A percentile compares a stretch with the other conserved stretches of the same genome.
Conservation (phyloP, 1,140 invertebrate genomes). For the Cherax destructor region DNA sequence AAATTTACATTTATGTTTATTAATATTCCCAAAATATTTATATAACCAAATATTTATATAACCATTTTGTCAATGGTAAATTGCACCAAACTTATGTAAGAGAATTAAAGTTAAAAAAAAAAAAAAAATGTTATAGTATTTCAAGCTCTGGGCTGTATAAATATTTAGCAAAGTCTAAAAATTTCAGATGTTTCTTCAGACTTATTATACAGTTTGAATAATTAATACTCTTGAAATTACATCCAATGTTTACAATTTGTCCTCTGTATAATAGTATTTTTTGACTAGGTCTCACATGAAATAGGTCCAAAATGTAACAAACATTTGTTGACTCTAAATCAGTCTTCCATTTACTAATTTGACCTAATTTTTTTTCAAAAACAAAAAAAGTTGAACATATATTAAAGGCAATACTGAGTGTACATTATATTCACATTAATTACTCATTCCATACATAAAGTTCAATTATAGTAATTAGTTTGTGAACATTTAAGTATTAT, state of each 20-base stretch:
- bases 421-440: slow-evolving; percentile 24
- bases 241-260: too few species aligned
- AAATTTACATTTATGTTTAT: neutral
- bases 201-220: too few species aligned
- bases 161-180: neutral
- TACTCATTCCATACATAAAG: slow-evolving; percentile 12
- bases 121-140: neutral
- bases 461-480: slow-evolving; percentile 30
- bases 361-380: too few species aligned
- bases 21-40: neutral
- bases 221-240: too few species aligned
- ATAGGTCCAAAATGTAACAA: too few species aligned
- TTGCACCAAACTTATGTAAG: neutral
- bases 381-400: neutral
- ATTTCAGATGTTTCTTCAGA: too few species aligned
- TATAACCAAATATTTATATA: neutral
- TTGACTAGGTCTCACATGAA: too few species aligned
- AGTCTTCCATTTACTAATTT: too few species aligned
- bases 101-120: neutral
- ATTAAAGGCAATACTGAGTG: slow-evolving; percentile 45
- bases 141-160: neutral
- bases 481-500: slow-evolving; percentile 53
- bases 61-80: neutral
- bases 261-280: too few species aligned
- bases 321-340: too few species aligned